These are phyloP conservation scores for Nematostella vectensis DNA, from an alignment of 92 coral and sea anemone genomes.

Conservation along the genomic window DNA sequence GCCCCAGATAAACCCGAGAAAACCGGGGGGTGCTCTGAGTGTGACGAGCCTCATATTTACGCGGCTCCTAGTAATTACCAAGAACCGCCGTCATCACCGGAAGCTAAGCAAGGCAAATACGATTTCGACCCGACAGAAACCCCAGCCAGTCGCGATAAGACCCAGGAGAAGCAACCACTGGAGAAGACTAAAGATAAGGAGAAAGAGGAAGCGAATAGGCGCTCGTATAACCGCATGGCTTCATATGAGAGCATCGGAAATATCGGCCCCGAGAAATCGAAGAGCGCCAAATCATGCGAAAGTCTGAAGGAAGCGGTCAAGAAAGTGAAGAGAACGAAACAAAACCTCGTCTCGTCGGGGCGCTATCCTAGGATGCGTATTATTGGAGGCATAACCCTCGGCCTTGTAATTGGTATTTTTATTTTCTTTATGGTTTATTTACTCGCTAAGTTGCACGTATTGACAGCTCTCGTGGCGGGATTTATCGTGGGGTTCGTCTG, in stretches of 20 bases:
- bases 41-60: conserved; percentile 72
- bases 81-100: conserved; percentile 54
- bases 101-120: conserved; percentile 28
- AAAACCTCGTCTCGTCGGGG: conserved; percentile 51
- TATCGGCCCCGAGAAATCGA: conserved; percentile 33
- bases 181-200: conserved; percentile 49
- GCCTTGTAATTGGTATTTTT: conserved; percentile 64
- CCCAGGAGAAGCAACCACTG: conserved; percentile 15
- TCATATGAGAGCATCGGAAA: conserved; percentile 67
- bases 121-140: conserved; percentile 30
- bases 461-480: conserved; percentile 53
- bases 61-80: conserved; percentile 56
- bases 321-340: conserved; percentile 54
- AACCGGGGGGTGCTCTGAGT: conserved; percentile 59
- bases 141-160: conserved; percentile 17
- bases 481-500: conserved; percentile 56
- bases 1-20: conserved; percentile 48
- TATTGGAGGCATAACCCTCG: conserved; percentile 63
- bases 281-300: conserved; percentile 52
- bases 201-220: conserved; percentile 47
- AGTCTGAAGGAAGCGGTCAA: conserved; percentile 71
- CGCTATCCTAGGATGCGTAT: conserved; percentile 63
- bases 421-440: conserved; percentile 56
- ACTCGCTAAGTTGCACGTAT: conserved; percentile 42
- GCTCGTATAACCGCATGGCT: conserved; percentile 64